These are phyloP conservation scores for Geopemphigus sp. DNA, from an alignment of 1,140 invertebrate species.

Conservation along the genomic window DNA sequence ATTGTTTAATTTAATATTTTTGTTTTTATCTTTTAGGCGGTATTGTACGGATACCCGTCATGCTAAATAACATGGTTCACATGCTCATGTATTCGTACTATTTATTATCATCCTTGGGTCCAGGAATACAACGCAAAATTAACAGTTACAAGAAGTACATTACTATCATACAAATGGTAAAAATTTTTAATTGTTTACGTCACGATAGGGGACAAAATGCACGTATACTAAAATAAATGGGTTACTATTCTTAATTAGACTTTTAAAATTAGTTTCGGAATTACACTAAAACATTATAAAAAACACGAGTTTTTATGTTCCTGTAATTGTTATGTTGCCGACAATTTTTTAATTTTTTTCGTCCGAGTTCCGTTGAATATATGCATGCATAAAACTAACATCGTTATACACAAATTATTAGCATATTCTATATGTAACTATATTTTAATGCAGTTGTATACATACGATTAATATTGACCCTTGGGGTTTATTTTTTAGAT, in stretches of 20 bases:
- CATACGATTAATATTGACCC: constrained; percentile 12
- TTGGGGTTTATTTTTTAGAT: constrained; percentile 56
- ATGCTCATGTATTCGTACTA: constrained; percentile 75
- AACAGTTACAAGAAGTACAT: constrained; percentile 61
- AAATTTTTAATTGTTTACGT: constrained; percentile 6
- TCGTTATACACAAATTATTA: background rate
- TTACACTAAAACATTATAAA: constrained; percentile 8
- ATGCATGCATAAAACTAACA: constrained; percentile 61
- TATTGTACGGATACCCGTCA: constrained; percentile 62
- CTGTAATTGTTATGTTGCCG: constrained; percentile 8
- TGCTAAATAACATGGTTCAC: constrained; percentile 73
- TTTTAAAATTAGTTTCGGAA: background rate
- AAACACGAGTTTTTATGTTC: constrained; percentile 18
- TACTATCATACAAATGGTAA: constrained; percentile 61
- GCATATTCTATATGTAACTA: constrained; percentile 19
- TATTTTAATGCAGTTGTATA: background rate
- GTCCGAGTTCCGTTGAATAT: constrained; percentile 66
- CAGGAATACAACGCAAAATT: constrained; percentile 55
- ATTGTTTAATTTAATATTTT: background rate
- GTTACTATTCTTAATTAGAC: background rate
- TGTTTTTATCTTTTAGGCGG: constrained; percentile 60
- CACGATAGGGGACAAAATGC: too few relatives aligned
- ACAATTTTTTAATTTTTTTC: constrained; percentile 55
- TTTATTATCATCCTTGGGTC: constrained; percentile 64
- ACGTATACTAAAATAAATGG: background rate